Percentiles rank a stretch among this genome's conserved stretches.
phyloP scores from a whole-genome alignment of 2,888 invertebrate genomes.

The Gibbula magus region DNA sequence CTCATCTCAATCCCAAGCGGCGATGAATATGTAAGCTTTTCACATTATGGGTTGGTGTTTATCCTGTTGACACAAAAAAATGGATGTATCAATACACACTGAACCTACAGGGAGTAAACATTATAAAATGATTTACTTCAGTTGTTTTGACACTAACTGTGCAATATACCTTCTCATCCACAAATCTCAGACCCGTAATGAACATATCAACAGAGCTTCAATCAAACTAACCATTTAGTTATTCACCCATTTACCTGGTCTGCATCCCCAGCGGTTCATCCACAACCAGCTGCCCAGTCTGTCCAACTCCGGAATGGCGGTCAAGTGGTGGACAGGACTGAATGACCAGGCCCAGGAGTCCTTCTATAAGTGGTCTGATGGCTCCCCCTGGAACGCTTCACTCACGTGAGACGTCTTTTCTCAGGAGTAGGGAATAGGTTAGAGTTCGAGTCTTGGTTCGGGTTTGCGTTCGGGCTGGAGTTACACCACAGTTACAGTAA shows the following conservation, averaged over 20 bases:
- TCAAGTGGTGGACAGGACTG: conserved; percentile 52
- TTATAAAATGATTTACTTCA: no score
- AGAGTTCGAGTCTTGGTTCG: no score
- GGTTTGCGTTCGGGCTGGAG: no score
- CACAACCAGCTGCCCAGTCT: conserved; percentile 23
- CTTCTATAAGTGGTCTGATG: conserved; percentile 47
- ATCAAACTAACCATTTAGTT: neutral
- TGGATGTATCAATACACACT: no score
- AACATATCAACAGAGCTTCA: neutral
- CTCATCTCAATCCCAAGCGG: conserved; percentile 39
- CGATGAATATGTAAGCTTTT: conserved; percentile 41
- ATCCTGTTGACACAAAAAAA: no score
- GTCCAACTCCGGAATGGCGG: conserved; percentile 33
- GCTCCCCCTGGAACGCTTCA: conserved; percentile 34
- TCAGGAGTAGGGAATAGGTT: no score
- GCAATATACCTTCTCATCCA: neutral
- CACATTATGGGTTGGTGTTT: no score
- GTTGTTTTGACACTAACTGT: neutral
- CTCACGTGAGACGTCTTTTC: conserved; percentile 37
- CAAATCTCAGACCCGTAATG: neutral
- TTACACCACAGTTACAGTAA: no score
- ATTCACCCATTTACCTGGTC: neutral
- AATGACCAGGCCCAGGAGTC: conserved; percentile 42
- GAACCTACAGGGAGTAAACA: no score
- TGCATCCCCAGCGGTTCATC: conserved; percentile 22